Evolutionary conservation across 2,797 vertebrate species (phyloP).

Genomic region (Clarias laeviceps): DNA sequence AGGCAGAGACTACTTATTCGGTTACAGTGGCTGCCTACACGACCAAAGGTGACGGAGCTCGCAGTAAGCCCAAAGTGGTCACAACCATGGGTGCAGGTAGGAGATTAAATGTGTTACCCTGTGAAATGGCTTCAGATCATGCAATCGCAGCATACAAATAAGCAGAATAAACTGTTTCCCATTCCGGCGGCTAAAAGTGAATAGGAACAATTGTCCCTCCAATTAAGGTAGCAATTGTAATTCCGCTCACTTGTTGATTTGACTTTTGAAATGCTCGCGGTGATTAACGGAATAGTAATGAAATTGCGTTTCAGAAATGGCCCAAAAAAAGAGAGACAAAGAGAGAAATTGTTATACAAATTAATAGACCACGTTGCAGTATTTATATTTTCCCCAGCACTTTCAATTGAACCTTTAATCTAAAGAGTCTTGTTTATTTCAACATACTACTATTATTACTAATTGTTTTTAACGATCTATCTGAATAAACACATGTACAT

Average conservation of each 20-base stretch:
- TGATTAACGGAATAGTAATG: slow-evolving; percentile 59
- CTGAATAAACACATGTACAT: neutral
- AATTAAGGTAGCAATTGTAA: slow-evolving; percentile 59
- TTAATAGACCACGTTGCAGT: neutral
- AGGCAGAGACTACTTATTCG: slow-evolving; percentile 94
- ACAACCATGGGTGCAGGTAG: slow-evolving; percentile 97
- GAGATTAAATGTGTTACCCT: neutral
- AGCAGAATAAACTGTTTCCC: slow-evolving; percentile 34
- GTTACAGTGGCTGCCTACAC: slow-evolving; percentile 97
- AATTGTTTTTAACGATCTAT: neutral
- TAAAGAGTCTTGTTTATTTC: neutral
- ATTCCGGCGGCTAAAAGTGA: slow-evolving; percentile 30
- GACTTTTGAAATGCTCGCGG: slow-evolving; percentile 50
- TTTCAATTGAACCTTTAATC: neutral
- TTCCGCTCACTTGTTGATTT: slow-evolving; percentile 56
- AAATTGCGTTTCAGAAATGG: slow-evolving; percentile 36
- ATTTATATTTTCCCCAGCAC: neutral
- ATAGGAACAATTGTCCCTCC: slow-evolving; percentile 60
- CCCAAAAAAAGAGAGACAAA: slow-evolving; percentile 18
- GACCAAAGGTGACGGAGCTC: slow-evolving; percentile 96
- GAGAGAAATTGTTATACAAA: slow-evolving; percentile 40
- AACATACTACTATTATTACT: neutral
- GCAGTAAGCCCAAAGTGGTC: slow-evolving; percentile 94
- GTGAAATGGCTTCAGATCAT: neutral
- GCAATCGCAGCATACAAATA: neutral